These are phyloP conservation scores for Pandemis heparana DNA, from an alignment of 2,888 invertebrate species.

Conservation along the genomic window DNA sequence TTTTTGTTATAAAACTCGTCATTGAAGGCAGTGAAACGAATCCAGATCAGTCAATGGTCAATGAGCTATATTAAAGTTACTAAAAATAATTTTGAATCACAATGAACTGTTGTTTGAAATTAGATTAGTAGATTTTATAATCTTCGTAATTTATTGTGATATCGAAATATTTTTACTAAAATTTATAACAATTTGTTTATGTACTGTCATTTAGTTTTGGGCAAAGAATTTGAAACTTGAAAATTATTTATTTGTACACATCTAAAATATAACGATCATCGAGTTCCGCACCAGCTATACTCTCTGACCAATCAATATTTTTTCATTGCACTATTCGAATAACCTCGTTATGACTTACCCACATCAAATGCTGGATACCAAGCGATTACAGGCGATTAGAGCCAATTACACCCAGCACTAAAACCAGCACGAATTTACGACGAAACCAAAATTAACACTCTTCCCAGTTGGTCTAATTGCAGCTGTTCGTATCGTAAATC, in stretches of 20 bases:
- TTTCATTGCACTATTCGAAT: constrained; percentile 18
- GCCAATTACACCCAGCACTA: constrained; percentile 66
- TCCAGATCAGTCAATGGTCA: constrained; percentile 7
- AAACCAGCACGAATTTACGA: constrained; percentile 77
- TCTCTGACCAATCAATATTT: constrained; percentile 22
- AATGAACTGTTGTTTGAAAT: too few relatives aligned
- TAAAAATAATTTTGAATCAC: background rate
- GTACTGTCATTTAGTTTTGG: background rate
- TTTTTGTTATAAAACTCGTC: constrained; percentile 25
- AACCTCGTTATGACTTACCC: constrained; percentile 55
- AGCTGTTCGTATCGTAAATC: constrained; percentile 73
- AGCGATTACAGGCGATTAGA: constrained; percentile 62
- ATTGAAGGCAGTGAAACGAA: constrained; percentile 4
- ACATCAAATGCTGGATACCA: constrained; percentile 65
- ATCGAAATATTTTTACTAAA: background rate
- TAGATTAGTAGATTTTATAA: too few relatives aligned
- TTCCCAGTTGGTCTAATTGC: constrained; percentile 72
- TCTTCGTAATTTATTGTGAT: too few relatives aligned
- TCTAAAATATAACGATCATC: background rate
- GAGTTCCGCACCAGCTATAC: background rate
- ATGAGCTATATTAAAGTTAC: background rate
- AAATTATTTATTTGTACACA: background rate
- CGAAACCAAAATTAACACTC: constrained; percentile 77
- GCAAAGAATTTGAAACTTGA: background rate
- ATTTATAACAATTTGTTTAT: background rate